phyloP scores from a whole-genome alignment of 2,888 invertebrate species.

The Nesidiocoris tenuis region DNA sequence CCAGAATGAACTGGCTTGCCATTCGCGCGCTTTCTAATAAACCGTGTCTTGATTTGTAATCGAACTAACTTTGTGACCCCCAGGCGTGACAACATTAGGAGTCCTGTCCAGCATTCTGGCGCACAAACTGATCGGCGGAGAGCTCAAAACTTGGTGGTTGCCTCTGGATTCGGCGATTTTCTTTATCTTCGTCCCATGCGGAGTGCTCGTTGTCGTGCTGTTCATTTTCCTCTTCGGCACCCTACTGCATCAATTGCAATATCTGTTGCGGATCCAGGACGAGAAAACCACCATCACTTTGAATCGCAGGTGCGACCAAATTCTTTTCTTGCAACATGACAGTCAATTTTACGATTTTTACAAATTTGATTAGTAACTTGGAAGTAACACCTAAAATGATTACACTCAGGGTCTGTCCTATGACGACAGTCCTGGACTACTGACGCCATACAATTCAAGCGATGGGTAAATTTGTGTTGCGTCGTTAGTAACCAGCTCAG shows the following conservation, averaged over 20 bases:
- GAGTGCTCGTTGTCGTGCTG: conserved; percentile 66
- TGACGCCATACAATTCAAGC: too few relatives aligned
- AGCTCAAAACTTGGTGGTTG: conserved; percentile 66
- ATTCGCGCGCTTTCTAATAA: too few relatives aligned
- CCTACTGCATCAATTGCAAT: conserved; percentile 58
- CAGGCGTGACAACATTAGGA: conserved; percentile 67
- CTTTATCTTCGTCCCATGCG: conserved; percentile 67
- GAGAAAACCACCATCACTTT: conserved; percentile 54
- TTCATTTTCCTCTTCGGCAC: conserved; percentile 69
- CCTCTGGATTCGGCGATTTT: conserved; percentile 62
- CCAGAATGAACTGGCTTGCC: too few relatives aligned
- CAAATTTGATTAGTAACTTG: conserved; percentile 29
- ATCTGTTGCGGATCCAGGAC: conserved; percentile 52
- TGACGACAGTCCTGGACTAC: too few relatives aligned
- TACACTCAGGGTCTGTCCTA: too few relatives aligned
- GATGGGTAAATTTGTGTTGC: too few relatives aligned
- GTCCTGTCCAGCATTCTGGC: conserved; percentile 68
- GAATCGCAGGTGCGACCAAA: conserved; percentile 54
- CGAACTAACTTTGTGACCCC: too few relatives aligned
- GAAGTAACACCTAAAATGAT: too few relatives aligned
- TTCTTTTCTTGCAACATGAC: background rate
- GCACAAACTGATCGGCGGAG: conserved; percentile 63
- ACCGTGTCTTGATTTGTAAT: too few relatives aligned
- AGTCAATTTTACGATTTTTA: conserved; percentile 1
- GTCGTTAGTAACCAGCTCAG: too few relatives aligned